Evolutionary conservation across 2,113 vertebrate species (phyloP), one percentile per base, ranked within the genome.

Genomic region (Euleptes europaea): DNA sequence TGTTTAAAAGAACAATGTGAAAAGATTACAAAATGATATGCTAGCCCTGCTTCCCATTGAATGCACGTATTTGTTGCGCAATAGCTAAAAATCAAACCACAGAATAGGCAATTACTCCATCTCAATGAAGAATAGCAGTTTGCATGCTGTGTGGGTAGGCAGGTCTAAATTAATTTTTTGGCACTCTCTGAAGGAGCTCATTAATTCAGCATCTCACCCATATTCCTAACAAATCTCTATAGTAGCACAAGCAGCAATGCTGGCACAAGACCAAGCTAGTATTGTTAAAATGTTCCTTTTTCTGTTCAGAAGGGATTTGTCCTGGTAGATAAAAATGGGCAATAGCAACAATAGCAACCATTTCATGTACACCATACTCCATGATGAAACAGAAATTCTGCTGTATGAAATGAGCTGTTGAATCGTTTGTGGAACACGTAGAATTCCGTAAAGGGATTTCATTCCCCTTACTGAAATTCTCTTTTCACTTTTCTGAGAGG

Each of bases 91-190:
- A 88, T 42, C n/a, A 77, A 78, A 82, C 13, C 63, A 11, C 17
- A 10, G 11, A 91, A 70, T 78, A 82, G 82, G 69, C 23, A 85
- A 44, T 86, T 81, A 21, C 21, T 90, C 80, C 35, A 71, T 13
- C 77, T 33, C 54, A 1, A 19, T 11, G 66, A 73, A 87, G 84
- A 44, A 19, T 71, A 26, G 23, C n/a, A 33, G 26, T 71, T 85
- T 69, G 3, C 42, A 71, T 38, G 73, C 51, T 76, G 73, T 42
- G 23, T 76, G 78, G 84, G 72, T 49, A 90, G 84, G 69, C 60
- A 90, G 84, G 33, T 69, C 65, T 76, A 26, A 82, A 84, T 71
- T 82, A 74, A 81, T 89, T 87, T 23, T 33, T 42, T 77, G 84
- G 57, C 75, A 14, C 40, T 89, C 80, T 89, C 13, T 80, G 65